Evolutionary conservation across 2,113 vertebrate species (phyloP), one percentile per base, ranked within the genome.

Genomic region (Melanerpes formicivorus): DNA sequence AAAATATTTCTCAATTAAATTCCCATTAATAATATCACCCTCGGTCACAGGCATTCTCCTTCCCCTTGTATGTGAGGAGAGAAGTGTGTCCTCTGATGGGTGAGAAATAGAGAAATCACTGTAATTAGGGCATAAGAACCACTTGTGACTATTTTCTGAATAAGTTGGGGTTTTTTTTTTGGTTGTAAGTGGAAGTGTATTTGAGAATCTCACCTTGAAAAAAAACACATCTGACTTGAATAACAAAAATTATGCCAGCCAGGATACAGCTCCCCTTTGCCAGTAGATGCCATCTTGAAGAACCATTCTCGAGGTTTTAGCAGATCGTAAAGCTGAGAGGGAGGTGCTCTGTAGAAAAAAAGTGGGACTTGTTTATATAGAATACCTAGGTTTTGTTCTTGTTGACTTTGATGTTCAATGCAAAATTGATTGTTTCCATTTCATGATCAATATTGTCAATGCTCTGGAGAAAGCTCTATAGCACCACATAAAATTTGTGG

Each of bases 1-100:
- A 62, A 89, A 87, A 78, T 83, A 84, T 85, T 88, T 93, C 85
- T 92, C 82, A 94, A 72, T 94, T 96, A 95, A 89, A 80, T 94
- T 81, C 44, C 91, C 54, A 72, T 93, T 93, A 96, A 82, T 76
- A 83, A 32, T 70, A 81, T 81, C 67, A 52, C 84, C 65, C 62
- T 75, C 2, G 5, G 65, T 92, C 80, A 84, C 80, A 87, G 80
- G 32, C 10, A 1, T 66, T 79, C 66, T 93, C 56, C 69, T 84
- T 88, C 75, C 63, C 27, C 59, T 59, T 87, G 30, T 25, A 29
- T 34, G 63, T 0, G 11, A 66, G 70, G 90, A 72, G 80, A 82
- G 72, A 65, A 34, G 19, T 12, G 11, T 80, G 75, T 42, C 56
- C 71, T 95, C 72, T 87, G 80, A 55, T 83, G 84, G 84, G 54